Evolutionary conservation across 2,888 invertebrate genomes (phyloP).

Genomic region (Pristionchus japonicus): DNA sequence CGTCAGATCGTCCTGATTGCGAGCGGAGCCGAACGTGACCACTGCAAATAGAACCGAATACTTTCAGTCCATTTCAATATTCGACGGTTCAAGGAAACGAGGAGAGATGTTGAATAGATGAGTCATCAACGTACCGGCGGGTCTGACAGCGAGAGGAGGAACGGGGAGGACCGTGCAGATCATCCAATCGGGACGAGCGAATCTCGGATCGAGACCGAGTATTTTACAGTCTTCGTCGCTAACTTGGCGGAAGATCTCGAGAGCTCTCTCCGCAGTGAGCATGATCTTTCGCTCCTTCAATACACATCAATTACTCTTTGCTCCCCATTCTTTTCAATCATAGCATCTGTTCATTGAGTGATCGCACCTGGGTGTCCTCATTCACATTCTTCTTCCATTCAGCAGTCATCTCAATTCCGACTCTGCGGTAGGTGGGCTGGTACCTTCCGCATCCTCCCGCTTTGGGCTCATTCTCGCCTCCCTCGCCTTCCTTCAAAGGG

Average conservation of each 20-base stretch:
- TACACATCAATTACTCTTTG: not conserved
- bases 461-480: constrained; percentile 79
- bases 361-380: constrained; percentile 88
- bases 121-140: constrained; percentile 80
- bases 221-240: constrained; percentile 96
- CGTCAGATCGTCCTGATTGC: constrained; percentile 97
- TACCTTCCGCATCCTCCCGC: constrained; percentile 98
- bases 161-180: constrained; percentile 96
- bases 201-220: constrained; percentile 87
- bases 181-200: constrained; percentile 99
- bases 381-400: constrained; percentile 97
- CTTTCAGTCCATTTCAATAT: too few species aligned
- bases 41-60: constrained; percentile 79
- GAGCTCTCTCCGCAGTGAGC: constrained; percentile 93
- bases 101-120: not conserved
- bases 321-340: too few species aligned
- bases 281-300: constrained; percentile 88
- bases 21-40: constrained; percentile 98
- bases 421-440: constrained; percentile 90
- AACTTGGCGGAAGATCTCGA: constrained; percentile 94
- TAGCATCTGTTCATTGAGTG: too few species aligned
- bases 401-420: constrained; percentile 92
- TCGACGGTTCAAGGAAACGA: too few species aligned
- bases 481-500: constrained; percentile 52
- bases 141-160: constrained; percentile 93